Base-by-base conservation (phyloP, 2,888 invertebrate species). In the Dryadula phaetusa region DNA sequence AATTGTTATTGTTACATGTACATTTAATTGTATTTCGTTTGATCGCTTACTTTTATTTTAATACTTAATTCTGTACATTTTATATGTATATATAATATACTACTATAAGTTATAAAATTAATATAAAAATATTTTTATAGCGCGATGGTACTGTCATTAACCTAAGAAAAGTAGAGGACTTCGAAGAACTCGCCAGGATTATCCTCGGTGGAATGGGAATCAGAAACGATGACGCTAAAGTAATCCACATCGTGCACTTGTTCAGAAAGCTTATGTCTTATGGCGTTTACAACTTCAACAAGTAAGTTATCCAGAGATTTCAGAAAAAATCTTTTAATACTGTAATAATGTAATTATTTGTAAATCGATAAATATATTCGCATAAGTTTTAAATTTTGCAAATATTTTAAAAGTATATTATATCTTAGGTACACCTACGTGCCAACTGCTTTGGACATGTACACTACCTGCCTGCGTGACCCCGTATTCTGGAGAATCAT, bases 401-500 rank as follows among this genome's bases (percentile, higher is more conserved):
- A 34, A 12, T 18, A 5, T 6, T 32, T 28, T 44, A 32, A 44
- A 40, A 10, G 4, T 52, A 6, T 66, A 70, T 66, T 25, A 10
- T 8, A 72, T 80, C 69, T 4, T 76, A 92, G 92, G 71, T 86
- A 90, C 80, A 91, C 90, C 1, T 91, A 90, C 79, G 78, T 91
- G 54, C 95, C 95, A 12, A 94, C 95, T 47, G 94, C 94, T 14
- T 83, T 95, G 74, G 94, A 95, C 77, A 93, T 94, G 82, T 94
- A 94, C 81, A 88, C 93, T 66, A 95, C 95, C 1, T 94, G 94
- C 76, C 83, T 95, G 77, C 95, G 96, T 62, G 96, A 96, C 85
- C 96, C 96, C 14, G 93, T 95, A 65, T 96, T 95, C 94, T 96
- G 95, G 91, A 94, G 93, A 74, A 85, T 96, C 73, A 94, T 94